phyloP scores from a whole-genome alignment of 1,140 invertebrate species.

The Odontomachus brunneus region DNA sequence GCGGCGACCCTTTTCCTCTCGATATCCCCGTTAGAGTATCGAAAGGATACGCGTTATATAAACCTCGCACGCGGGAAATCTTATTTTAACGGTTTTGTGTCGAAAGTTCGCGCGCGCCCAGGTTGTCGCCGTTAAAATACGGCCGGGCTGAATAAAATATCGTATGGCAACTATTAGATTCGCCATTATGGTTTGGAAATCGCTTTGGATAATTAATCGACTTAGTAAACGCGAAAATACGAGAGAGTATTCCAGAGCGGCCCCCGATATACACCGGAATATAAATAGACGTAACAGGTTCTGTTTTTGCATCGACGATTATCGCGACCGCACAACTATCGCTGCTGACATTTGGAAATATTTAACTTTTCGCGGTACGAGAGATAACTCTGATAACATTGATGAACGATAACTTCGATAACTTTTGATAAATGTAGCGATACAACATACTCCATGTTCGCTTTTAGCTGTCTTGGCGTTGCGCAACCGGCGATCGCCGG shows the following conservation, averaged over 20 bases:
- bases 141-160: neutral
- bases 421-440: neutral
- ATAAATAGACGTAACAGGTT: constrained; percentile 33
- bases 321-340: neutral
- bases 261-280: neutral
- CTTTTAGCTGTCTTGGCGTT: neutral
- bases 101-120: neutral
- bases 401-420: too few relatives aligned
- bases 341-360: constrained; percentile 24
- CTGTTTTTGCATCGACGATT: neutral
- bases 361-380: neutral
- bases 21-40: constrained; percentile 33
- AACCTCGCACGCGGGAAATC: constrained; percentile 6
- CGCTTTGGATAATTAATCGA: constrained; percentile 3
- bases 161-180: neutral
- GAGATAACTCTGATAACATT: neutral
- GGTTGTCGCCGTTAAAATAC: neutral
- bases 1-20: constrained; percentile 36
- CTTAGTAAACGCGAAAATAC: neutral
- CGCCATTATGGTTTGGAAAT: constrained; percentile 1
- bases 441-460: neutral
- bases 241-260: neutral
- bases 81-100: constrained; percentile 15
- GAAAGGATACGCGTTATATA: constrained; percentile 27
- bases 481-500: neutral